Percentiles rank a stretch among this genome's conserved stretches.
phyloP scores from a whole-genome alignment of 2,113 vertebrate species.

The Pelmatolapia mariae region DNA sequence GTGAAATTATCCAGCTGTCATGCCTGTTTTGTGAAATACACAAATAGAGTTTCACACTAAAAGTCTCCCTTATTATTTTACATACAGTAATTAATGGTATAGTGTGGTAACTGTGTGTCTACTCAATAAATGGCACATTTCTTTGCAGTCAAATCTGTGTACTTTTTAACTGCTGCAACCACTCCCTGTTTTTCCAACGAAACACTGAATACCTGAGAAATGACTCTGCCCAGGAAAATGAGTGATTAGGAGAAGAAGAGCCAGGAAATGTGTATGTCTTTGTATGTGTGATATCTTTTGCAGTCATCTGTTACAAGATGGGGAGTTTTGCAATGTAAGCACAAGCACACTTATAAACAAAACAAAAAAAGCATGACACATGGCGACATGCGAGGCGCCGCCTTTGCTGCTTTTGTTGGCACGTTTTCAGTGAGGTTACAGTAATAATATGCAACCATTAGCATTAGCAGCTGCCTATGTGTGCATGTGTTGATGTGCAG shows the following conservation, averaged over 20 bases:
- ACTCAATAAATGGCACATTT: background rate
- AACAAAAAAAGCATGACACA: background rate
- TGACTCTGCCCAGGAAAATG: background rate
- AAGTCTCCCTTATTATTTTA: background rate
- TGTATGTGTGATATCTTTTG: background rate
- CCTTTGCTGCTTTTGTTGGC: background rate
- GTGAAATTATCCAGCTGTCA: background rate
- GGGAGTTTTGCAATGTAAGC: background rate
- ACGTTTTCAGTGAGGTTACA: background rate
- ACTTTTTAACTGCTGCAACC: background rate
- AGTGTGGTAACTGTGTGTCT: background rate
- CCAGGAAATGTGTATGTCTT: background rate
- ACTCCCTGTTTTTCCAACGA: background rate
- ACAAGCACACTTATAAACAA: background rate
- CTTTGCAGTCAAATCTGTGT: background rate
- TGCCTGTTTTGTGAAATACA: background rate
- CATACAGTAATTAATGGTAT: background rate
- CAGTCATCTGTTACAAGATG: background rate
- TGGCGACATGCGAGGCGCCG: fast-evolving
- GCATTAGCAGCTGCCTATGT: background rate
- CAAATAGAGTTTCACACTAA: background rate
- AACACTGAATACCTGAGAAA: background rate
- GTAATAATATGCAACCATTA: background rate
- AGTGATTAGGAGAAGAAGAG: background rate
- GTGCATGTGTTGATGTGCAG: background rate